Conservation (phyloP, 2,113 vertebrate species). For the Apeltes quadracus region DNA sequence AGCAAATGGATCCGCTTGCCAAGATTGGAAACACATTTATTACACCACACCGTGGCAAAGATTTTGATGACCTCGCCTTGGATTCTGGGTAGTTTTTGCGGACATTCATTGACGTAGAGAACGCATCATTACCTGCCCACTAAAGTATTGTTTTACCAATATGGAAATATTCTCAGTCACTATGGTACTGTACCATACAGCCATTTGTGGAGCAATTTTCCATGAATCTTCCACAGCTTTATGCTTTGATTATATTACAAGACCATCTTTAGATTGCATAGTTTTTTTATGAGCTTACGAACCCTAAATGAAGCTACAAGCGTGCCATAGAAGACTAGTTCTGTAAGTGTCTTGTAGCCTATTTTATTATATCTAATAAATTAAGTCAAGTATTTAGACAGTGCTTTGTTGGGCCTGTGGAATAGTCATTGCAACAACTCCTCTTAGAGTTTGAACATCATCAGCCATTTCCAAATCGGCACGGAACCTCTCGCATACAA, state of each 20-base stretch:
- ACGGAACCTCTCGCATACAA: too few species aligned
- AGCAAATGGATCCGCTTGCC: background rate
- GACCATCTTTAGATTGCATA: background rate
- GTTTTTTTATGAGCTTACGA: too few species aligned
- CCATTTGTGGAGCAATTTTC: background rate
- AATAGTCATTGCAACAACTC: too few species aligned
- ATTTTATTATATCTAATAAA: background rate
- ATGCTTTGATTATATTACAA: too few species aligned
- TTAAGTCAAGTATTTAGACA: background rate
- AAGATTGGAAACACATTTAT: background rate
- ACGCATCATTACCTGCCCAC: background rate
- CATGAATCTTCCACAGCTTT: background rate
- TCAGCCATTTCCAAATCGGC: too few species aligned
- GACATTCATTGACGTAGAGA: background rate
- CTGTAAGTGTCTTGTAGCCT: too few species aligned
- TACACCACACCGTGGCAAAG: background rate
- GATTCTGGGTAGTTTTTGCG: background rate
- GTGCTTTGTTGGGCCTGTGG: background rate
- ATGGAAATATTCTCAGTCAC: background rate
- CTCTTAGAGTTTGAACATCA: too few species aligned
- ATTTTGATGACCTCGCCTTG: background rate
- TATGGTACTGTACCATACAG: background rate
- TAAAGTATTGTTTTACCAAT: background rate
- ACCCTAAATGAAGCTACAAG: too few species aligned
- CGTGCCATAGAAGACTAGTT: background rate